A percentile compares a stretch with the other conserved stretches of the same genome.
Evolutionary conservation across 2,888 invertebrate genomes (phyloP).

Genomic region (Rhingia rostrata): DNA sequence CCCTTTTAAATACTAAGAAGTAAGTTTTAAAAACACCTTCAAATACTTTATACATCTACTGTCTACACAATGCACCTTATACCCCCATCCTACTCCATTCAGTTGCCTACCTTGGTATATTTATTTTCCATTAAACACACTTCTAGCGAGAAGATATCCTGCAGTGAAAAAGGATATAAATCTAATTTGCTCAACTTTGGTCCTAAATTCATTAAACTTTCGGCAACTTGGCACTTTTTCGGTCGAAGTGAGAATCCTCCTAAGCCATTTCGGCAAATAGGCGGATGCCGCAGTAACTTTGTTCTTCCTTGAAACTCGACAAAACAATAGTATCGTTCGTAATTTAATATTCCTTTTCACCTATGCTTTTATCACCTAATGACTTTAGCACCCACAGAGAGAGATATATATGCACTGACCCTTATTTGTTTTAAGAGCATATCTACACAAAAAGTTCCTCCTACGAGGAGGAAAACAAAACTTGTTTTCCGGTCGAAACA

Average conservation of each 20-base stretch:
- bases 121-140: slow-evolving; percentile 2
- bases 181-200: slow-evolving; percentile 68
- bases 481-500: slow-evolving; percentile 48
- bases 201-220: slow-evolving; percentile 72
- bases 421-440: slow-evolving; percentile 65
- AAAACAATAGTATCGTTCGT: slow-evolving; percentile 61
- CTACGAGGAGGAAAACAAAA: slow-evolving; percentile 41
- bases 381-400: slow-evolving; percentile 69
- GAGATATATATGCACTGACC: slow-evolving; percentile 51
- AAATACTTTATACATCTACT: too few relatives aligned
- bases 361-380: slow-evolving; percentile 74
- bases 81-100: too few relatives aligned
- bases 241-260: slow-evolving; percentile 45
- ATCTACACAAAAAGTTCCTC: slow-evolving; percentile 47
- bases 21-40: too few relatives aligned
- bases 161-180: slow-evolving; percentile 57
- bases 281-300: slow-evolving; percentile 52
- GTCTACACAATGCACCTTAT: too few relatives aligned
- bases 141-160: slow-evolving; percentile 17
- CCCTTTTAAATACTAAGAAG: too few relatives aligned
- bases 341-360: slow-evolving; percentile 74
- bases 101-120: too few relatives aligned
- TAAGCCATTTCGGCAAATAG: slow-evolving; percentile 57
- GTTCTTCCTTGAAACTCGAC: slow-evolving; percentile 14
- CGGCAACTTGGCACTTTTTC: slow-evolving; percentile 52